A percentile compares a stretch with the other conserved stretches of the same genome.
Conservation (phyloP, 2,888 invertebrate species). For the Opisthograptis luteolata region DNA sequence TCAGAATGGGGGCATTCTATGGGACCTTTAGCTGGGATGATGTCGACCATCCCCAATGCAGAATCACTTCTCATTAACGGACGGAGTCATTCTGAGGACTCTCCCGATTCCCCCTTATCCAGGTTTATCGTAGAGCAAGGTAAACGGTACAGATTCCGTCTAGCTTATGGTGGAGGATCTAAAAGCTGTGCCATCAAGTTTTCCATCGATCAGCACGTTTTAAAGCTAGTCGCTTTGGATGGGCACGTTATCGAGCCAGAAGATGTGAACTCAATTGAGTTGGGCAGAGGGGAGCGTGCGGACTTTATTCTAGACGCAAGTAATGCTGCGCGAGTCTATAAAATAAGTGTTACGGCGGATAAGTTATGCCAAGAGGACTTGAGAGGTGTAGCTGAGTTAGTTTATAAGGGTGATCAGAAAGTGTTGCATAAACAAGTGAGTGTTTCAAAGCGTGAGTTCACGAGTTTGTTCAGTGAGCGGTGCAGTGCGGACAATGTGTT, state of each 20-base stretch:
- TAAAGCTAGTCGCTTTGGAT: constrained; percentile 88
- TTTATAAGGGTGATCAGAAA: constrained; percentile 60
- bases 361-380: constrained; percentile 76
- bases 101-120: constrained; percentile 67
- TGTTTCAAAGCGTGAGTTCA: constrained; percentile 59
- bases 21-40: constrained; percentile 75
- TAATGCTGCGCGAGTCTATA: constrained; percentile 83
- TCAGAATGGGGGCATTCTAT: constrained; percentile 88
- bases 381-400: constrained; percentile 82
- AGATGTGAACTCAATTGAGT: constrained; percentile 80
- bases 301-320: constrained; percentile 89
- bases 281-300: constrained; percentile 89
- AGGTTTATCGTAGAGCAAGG: constrained; percentile 83
- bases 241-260: constrained; percentile 86
- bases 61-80: constrained; percentile 87
- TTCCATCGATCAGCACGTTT: constrained; percentile 86
- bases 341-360: constrained; percentile 83
- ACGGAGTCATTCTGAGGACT: constrained; percentile 76
- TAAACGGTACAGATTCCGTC: constrained; percentile 86
- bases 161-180: constrained; percentile 87
- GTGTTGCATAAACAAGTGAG: constrained; percentile 63
- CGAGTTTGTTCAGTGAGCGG: constrained; percentile 70
- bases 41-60: constrained; percentile 65
- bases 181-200: constrained; percentile 88
- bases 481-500: constrained; percentile 75